A percentile compares a stretch with the other conserved stretches of the same genome.
These are phyloP conservation scores for Amphiprion ocellaris DNA, from an alignment of 2,113 vertebrate genomes.

Conservation along the genomic window DNA sequence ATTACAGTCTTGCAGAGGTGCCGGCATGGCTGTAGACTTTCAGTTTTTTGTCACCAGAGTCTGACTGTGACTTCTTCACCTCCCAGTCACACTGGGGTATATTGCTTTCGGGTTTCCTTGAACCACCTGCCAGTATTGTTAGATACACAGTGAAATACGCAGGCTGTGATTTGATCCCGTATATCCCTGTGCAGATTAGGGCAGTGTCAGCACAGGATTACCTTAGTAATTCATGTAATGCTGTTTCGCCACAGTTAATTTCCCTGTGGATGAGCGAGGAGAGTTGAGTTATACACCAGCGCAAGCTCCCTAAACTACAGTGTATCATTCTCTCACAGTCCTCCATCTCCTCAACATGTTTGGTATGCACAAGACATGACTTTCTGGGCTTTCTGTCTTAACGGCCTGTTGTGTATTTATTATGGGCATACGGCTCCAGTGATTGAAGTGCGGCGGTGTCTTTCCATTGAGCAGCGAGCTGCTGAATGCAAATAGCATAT, in stretches of 20 bases:
- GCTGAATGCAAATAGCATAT: constrained; percentile 55
- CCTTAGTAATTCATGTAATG: constrained; percentile 77
- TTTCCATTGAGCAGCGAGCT: constrained; percentile 35
- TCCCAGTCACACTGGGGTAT: constrained; percentile 24
- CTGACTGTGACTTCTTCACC: constrained; percentile 21
- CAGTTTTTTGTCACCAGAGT: not conserved
- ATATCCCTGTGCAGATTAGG: constrained; percentile 75
- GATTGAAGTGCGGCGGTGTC: constrained; percentile 44
- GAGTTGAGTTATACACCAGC: constrained; percentile 55
- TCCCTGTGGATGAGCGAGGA: constrained; percentile 72
- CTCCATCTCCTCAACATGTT: constrained; percentile 42
- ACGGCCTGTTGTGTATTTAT: constrained; percentile 53
- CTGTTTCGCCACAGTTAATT: constrained; percentile 74
- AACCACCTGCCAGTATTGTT: constrained; percentile 63
- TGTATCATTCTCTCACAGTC: constrained; percentile 47
- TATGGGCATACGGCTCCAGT: constrained; percentile 38
- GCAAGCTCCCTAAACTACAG: constrained; percentile 60
- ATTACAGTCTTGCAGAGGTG: constrained; percentile 4
- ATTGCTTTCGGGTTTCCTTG: constrained; percentile 35
- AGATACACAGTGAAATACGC: constrained; percentile 62
- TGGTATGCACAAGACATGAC: constrained; percentile 57
- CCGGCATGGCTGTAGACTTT: not conserved
- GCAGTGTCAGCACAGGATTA: constrained; percentile 77
- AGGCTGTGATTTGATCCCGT: constrained; percentile 68
- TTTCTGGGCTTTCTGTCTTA: constrained; percentile 35